Conservation (phyloP, 2,113 vertebrate genomes). For the Lethenteron reissneri region DNA sequence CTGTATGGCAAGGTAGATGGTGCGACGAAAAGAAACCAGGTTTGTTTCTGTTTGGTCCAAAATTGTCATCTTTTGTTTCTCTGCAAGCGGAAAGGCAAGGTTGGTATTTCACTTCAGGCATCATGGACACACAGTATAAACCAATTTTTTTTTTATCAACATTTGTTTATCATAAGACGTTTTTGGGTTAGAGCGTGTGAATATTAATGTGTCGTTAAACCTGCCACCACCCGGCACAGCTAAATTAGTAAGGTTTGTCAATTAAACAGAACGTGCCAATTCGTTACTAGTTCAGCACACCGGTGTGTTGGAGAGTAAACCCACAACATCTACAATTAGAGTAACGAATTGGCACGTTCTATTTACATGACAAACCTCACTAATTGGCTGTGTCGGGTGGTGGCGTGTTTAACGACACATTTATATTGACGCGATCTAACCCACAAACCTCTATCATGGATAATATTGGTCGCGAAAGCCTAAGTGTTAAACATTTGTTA, state of each 20-base stretch:
- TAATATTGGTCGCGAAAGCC: too few relatives aligned
- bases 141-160: background rate
- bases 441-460: too few relatives aligned
- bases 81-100: conserved; percentile 14
- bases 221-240: too few relatives aligned
- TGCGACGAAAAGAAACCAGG: conserved; percentile 78
- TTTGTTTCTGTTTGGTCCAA: conserved; percentile 93
- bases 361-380: background rate
- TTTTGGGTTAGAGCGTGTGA: background rate
- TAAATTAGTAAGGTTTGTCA: too few relatives aligned
- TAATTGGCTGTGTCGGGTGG: background rate
- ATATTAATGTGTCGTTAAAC: too few relatives aligned
- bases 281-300: too few relatives aligned
- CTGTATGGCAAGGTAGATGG: conserved; percentile 94
- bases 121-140: background rate
- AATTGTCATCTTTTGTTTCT: conserved; percentile 68
- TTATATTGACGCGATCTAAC: too few relatives aligned
- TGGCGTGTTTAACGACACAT: too few relatives aligned
- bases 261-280: too few relatives aligned
- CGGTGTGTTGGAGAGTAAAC: too few relatives aligned
- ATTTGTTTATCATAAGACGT: background rate
- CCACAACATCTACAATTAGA: too few relatives aligned
- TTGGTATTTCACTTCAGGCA: background rate
- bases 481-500: too few relatives aligned
- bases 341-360: background rate